phyloP scores from a whole-genome alignment of 1,140 invertebrate species.

The Nylanderia fulva region DNA sequence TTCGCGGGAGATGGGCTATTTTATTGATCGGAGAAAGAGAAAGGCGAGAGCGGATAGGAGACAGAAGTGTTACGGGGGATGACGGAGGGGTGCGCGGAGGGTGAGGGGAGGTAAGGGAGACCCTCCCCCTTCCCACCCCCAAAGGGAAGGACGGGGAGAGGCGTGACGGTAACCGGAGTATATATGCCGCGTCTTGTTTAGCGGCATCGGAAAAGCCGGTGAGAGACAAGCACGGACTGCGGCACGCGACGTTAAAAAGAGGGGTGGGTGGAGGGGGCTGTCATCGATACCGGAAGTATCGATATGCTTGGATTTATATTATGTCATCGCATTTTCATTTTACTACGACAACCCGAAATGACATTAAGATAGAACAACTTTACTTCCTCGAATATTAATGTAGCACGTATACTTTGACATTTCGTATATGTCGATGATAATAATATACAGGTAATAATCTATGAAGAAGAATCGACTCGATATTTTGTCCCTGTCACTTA shows the following conservation, averaged over 20 bases:
- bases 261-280: background rate
- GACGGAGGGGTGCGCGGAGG: background rate
- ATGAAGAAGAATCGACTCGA: background rate
- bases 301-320: slow-evolving; percentile 22
- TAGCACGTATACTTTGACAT: background rate
- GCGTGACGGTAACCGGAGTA: slow-evolving; percentile 59
- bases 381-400: background rate
- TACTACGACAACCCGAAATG: background rate
- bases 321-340: background rate
- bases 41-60: slow-evolving; percentile 69
- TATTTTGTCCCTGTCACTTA: background rate
- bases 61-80: slow-evolving; percentile 41
- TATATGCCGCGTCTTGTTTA: slow-evolving; percentile 76
- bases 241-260: slow-evolving; percentile 67
- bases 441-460: too few relatives aligned
- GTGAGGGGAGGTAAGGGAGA: slow-evolving; percentile 28
- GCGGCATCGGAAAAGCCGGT: slow-evolving; percentile 70
- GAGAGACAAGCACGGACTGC: slow-evolving; percentile 69
- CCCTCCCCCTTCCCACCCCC: too few relatives aligned
- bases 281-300: slow-evolving; percentile 47
- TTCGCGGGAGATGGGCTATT: slow-evolving; percentile 81
- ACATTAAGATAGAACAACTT: background rate
- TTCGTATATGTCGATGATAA: background rate
- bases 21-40: slow-evolving; percentile 85
- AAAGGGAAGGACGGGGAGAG: slow-evolving; percentile 23